Base-by-base conservation (phyloP, 2,797 vertebrate species). In the Coendou prehensilis region DNA sequence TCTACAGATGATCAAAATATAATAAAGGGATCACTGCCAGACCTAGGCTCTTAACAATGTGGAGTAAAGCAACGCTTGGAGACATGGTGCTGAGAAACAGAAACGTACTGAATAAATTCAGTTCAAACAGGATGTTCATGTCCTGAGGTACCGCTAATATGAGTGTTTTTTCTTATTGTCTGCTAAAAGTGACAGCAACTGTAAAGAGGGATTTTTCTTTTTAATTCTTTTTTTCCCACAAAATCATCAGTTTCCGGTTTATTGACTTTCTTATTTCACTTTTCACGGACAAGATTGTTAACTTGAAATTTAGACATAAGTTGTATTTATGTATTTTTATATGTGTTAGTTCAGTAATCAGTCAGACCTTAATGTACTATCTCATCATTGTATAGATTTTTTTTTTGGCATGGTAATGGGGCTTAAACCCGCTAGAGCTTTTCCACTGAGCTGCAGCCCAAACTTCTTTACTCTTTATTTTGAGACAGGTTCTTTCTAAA, bases 101-200 rank as follows among this genome's bases (percentile, higher is more conserved):
- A 97, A 97, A 97, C 56, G 86, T 79, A 92, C 96, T 87, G 97
- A 98, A 97, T 97, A 98, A 98, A 98, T 97, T 98, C 96, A 97
- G 98, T 98, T 99, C 98, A 98, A 99, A 99, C 98, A 98, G 98
- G 97, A 98, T 22, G 76, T 98, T 97, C 91, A 80, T 97, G 97
- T 98, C 98, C 98, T 97, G 95, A 92, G 98, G 98, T 98, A 95
- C 90, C 97, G 97, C 95, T 80, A 78, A 82, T 33, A 63, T 91
- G 96, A 93, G 97, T 95, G 97, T 98, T 87, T 94, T 89, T 97
- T 97, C 92, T 98, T 98, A 97, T 87, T 98, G 96, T 97, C 97
- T 98, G 98, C 97, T 98, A 97, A 97, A 98, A 98, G 97, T 98
- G 98, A 98, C 93, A 98, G 98, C 98, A 98, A 98, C 98, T 98